A percentile compares a stretch with the other conserved stretches of the same genome.
phyloP scores from a whole-genome alignment of 2,888 invertebrate species.

The Nomada lathburiana region DNA sequence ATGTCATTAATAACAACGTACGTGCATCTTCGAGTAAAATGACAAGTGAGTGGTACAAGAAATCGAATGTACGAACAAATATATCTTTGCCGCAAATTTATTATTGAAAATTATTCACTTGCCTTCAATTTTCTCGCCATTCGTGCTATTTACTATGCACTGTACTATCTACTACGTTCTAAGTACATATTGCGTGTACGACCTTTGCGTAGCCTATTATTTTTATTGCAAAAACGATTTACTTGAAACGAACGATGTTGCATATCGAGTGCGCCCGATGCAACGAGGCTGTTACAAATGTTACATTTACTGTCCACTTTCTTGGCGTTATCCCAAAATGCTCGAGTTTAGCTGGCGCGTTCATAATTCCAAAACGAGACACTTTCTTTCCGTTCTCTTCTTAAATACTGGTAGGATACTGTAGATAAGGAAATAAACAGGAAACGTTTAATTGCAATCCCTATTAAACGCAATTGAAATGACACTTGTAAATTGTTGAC shows the following conservation, averaged over 20 bases:
- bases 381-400: background rate
- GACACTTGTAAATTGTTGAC: background rate
- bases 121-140: too few species aligned
- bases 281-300: conserved; percentile 16
- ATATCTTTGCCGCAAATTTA: too few species aligned
- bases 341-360: background rate
- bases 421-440: background rate
- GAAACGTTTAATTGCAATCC: conserved; percentile 7
- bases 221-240: background rate
- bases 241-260: background rate
- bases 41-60: too few species aligned
- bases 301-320: conserved; percentile 8
- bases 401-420: background rate
- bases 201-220: too few species aligned
- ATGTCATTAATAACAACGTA: too few species aligned
- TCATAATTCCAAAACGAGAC: conserved; percentile 3
- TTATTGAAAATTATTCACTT: too few species aligned
- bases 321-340: conserved; percentile 37
- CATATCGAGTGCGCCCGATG: background rate
- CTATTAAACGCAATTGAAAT: background rate
- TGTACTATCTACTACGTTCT: too few species aligned
- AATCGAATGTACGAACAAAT: too few species aligned
- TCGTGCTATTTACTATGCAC: too few species aligned
- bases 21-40: too few species aligned
- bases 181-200: too few species aligned